phyloP scores from a whole-genome alignment of 2,888 invertebrate species.

The Odontocolon sp. region DNA sequence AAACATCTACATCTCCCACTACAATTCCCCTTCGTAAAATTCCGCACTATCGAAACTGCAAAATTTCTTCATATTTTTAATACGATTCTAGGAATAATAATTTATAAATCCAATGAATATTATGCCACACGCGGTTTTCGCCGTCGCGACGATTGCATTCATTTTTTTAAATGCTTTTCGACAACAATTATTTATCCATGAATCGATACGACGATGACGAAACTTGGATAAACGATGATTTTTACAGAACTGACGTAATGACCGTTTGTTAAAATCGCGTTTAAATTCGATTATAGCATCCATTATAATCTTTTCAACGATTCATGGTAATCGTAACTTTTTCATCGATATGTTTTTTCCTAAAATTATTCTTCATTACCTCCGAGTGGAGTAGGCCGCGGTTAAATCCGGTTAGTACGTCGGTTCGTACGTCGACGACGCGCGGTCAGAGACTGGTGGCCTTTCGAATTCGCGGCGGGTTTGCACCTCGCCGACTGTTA shows the following conservation, averaged over 20 bases:
- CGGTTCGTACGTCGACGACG: slow-evolving; percentile 72
- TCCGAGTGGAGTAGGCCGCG: slow-evolving; percentile 29
- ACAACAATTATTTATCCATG: not conserved
- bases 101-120: slow-evolving; percentile 51
- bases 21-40: not conserved
- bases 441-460: slow-evolving; percentile 78
- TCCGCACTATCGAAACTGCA: slow-evolving; percentile 10
- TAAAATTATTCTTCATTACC: slow-evolving; percentile 42
- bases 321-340: not conserved
- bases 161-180: not conserved
- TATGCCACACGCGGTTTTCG: slow-evolving; percentile 38
- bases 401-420: slow-evolving; percentile 33
- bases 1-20: slow-evolving; percentile 22
- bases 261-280: not conserved
- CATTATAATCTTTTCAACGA: too few relatives aligned
- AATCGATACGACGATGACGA: not conserved
- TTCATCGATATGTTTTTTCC: not conserved
- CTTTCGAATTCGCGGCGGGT: slow-evolving; percentile 78
- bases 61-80: not conserved
- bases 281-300: slow-evolving; percentile 6
- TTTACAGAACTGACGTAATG: not conserved
- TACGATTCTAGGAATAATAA: slow-evolving; percentile 1
- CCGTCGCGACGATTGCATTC: not conserved
- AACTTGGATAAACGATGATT: not conserved
- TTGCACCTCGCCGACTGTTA: slow-evolving; percentile 78